Evolutionary conservation across 2,888 invertebrate species (phyloP), one percentile per base, ranked within the genome.

Genomic region (Papilio demoleus): DNA sequence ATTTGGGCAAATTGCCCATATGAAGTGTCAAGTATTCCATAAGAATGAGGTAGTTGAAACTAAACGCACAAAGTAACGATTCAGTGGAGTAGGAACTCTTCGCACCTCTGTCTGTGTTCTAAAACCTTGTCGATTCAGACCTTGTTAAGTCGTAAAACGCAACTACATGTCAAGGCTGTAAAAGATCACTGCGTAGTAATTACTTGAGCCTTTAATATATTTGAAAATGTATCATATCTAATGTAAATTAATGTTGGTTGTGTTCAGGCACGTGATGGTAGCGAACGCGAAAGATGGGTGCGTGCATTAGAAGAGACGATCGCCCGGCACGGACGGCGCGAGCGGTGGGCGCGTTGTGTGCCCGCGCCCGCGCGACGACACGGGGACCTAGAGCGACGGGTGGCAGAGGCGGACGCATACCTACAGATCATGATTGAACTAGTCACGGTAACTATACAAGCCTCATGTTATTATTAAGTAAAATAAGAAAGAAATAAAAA

Each of bases 281-380:
- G 97, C 66, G 99, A 99, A 85, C 94, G 99, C 64, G 99, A 99
- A 85, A 95, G 96, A 76, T 99, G 99, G 99, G 97, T 99, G 68
- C 95, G 97, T 47, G 97, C 97, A 50, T 92, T 99, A 71, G 99
- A 99, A 88, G 98, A 98, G 84, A 98, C 98, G 42, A 99, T 99
- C 85, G 92, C 96, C 66, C 93, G 97, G 73, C 98, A 98, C 90
- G 90, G 93, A 1, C 78, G 92, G 0, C 81, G 93, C 56, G 93
- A 93, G 77, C 81, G 94, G 66, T 91, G 93, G 93, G 88, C 90
- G 9, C 83, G 91, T 45, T 79, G 84, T 50, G 82, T 89, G 76
- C 90, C 91, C 0, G 87, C 88, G 70, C 88, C 90, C 12, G 74
- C 86, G 4, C 89, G 87, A 69, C 75, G 87, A 0, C 88, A 89